Evolutionary conservation across 2,797 vertebrate species (phyloP).

Genomic region (Myotis daubentonii): DNA sequence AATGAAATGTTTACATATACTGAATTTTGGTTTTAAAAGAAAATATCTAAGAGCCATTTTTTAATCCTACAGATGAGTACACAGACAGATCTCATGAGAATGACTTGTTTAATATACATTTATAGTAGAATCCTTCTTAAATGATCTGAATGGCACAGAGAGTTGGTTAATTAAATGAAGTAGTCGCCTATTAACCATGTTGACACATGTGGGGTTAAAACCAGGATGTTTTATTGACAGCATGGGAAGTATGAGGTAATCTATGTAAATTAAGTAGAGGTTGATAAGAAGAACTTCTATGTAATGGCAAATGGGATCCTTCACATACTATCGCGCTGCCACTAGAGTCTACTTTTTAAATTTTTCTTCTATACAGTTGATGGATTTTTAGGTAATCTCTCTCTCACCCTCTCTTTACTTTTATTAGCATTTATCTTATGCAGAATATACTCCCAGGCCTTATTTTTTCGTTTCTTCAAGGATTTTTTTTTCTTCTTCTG

Average conservation of each 20-base stretch:
- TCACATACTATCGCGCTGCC: not conserved
- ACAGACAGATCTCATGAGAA: not conserved
- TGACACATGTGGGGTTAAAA: not conserved
- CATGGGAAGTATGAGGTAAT: not conserved
- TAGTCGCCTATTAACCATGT: not conserved
- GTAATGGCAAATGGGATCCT: not conserved
- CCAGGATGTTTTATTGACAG: not conserved
- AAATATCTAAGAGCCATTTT: not conserved
- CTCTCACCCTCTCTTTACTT: not conserved
- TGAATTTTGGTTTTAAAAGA: conserved; percentile 38
- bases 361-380: conserved; percentile 11
- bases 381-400: not conserved
- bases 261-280: not conserved
- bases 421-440: not conserved
- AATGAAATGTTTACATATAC: not conserved
- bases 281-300: not conserved
- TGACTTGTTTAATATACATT: not conserved
- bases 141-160: not conserved
- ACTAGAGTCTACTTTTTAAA: not conserved
- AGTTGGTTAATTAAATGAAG: not conserved
- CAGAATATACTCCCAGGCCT: not conserved
- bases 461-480: not conserved
- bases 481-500: not conserved
- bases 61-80: not conserved
- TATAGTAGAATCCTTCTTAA: conserved; percentile 21